Conservation (phyloP, 2,888 invertebrate species). For the Acronicta aceris region DNA sequence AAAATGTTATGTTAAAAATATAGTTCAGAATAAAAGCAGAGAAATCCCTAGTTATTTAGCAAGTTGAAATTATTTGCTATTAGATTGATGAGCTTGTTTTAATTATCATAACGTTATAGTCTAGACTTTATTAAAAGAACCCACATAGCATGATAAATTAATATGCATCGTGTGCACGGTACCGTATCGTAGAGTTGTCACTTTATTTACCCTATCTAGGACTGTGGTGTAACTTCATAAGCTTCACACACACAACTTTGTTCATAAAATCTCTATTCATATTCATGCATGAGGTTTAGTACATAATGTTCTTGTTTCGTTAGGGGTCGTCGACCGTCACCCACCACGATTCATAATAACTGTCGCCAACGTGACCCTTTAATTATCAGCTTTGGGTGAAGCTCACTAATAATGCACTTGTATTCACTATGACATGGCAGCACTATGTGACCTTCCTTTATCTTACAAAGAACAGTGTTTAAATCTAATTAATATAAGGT, state of each 20-base stretch:
- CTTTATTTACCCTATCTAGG: neutral
- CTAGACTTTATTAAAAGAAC: no score
- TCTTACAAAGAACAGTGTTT: neutral
- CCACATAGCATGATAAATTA: no score
- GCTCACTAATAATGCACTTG: constrained; percentile 1
- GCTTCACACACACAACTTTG: neutral
- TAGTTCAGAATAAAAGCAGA: no score
- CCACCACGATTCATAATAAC: neutral
- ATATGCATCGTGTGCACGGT: neutral
- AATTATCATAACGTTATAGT: no score
- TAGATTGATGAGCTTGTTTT: no score
- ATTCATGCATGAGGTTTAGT: constrained; percentile 11
- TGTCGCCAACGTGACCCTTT: constrained; percentile 11
- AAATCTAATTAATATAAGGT: neutral
- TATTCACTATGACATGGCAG: neutral
- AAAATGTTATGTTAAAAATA: no score
- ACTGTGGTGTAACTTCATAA: neutral
- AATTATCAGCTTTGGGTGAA: constrained; percentile 8
- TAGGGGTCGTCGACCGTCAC: neutral
- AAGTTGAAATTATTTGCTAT: no score
- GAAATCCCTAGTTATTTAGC: no score
- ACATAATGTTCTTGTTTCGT: constrained; percentile 6
- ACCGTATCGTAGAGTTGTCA: neutral
- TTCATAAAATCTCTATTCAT: constrained; percentile 7
- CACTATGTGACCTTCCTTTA: neutral